Evolutionary conservation across 2,797 vertebrate species (phyloP), one percentile per base, ranked within the genome.

Genomic region (Sciaenops ocellatus): DNA sequence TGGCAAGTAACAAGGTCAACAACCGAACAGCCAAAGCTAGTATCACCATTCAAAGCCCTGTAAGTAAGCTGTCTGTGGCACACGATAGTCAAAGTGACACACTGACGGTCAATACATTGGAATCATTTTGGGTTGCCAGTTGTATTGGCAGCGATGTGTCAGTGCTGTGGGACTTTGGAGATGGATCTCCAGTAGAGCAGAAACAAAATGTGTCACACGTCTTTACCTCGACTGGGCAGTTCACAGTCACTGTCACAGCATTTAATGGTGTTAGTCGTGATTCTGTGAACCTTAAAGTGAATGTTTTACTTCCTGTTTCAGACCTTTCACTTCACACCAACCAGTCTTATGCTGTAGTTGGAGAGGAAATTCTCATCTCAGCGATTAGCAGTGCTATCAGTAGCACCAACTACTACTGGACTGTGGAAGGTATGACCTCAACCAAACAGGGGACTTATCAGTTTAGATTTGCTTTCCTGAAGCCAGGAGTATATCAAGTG

Each of bases 151-250:
- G 87, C 70, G 89, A 89, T 59, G 90, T 91, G 42, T 89, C 92
- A 3, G 85, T 95, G 71, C 46, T 86, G 22, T 97, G 96, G 96
- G 90, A 96, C 66, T 96, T 96, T 89, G 95, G 96, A 30, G 95
- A 97, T 56, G 91, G 88, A 5, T 93, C 93, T 24, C 66, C 78
- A 3, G 18, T 26, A 3, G 87, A 80, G 30, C 52, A 69, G 41
- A 86, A 80, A 18, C 78, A 42, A 47, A 94, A 93, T 9, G 67
- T 79, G 11, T 93, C 93, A 7, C 95, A 96, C 22, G 56, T 84
- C 48, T 97, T 95, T 57, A 81, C 78, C 2, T 77, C 50, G 4
- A 44, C 81, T 0, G 96, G 95, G 18, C 69, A 73, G 11, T 93
- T 94, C 76, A 89, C 72, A 17, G 52, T 96, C 57, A 90, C 54